Evolutionary conservation across 2,888 invertebrate genomes (phyloP).

Genomic region (Pollenia griseotomentosa): DNA sequence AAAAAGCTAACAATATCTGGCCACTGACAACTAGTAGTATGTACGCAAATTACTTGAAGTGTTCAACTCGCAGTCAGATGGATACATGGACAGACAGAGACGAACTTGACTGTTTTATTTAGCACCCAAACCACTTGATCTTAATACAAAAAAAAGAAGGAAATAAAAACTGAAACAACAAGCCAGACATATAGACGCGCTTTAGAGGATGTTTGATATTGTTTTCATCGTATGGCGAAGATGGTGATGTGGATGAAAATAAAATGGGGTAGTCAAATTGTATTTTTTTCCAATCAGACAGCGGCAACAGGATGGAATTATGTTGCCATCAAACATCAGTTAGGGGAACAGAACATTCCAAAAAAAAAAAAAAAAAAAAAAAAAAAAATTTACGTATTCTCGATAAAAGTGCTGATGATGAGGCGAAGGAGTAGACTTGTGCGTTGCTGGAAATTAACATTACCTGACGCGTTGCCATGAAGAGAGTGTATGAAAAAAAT

Average conservation of each 20-base stretch:
- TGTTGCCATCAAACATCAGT: conserved; percentile 68
- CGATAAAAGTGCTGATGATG: conserved; percentile 5
- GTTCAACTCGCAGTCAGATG: not conserved
- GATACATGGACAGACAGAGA: conserved; percentile 27
- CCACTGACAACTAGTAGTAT: not conserved
- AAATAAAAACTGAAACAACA: conserved; percentile 29
- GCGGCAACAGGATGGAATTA: conserved; percentile 68
- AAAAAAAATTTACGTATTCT: not conserved
- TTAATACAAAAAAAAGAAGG: conserved; percentile 37
- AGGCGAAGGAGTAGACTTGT: conserved; percentile 43
- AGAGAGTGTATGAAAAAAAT: conserved; percentile 55
- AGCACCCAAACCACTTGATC: conserved; percentile 67
- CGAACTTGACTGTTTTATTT: conserved; percentile 62
- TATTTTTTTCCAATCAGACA: conserved; percentile 61
- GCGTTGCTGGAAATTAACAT: conserved; percentile 62
- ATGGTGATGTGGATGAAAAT: not conserved
- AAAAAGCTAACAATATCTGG: no score
- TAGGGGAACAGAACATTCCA: conserved; percentile 8
- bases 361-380: not conserved
- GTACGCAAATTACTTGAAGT: not conserved
- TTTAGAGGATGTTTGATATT: conserved; percentile 51
- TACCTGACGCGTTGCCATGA: conserved; percentile 71
- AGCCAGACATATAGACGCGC: conserved; percentile 70
- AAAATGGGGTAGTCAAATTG: conserved; percentile 67
- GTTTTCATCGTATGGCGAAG: conserved; percentile 2